These are phyloP conservation scores for Eciton burchellii DNA, from an alignment of 1,140 invertebrate genomes.

Conservation along the genomic window DNA sequence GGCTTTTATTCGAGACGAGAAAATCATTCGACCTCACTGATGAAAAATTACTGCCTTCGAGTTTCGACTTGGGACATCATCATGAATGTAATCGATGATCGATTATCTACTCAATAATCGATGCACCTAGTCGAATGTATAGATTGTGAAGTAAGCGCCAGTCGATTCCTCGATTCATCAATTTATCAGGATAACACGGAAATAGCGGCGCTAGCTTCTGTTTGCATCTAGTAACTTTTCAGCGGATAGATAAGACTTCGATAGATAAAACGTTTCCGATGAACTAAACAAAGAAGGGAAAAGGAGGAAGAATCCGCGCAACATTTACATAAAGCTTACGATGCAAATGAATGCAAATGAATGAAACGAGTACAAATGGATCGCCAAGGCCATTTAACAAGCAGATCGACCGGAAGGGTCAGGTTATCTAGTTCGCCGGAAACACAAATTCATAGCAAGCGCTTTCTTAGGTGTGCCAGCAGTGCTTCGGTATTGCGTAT, in stretches of 20 bases:
- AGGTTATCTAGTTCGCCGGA: constrained; percentile 11
- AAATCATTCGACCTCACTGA: too few species aligned
- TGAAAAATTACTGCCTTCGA: too few species aligned
- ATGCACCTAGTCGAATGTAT: too few species aligned
- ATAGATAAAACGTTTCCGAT: constrained; percentile 35
- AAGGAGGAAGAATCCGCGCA: background rate
- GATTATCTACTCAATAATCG: too few species aligned
- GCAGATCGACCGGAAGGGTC: background rate
- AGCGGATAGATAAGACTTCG: constrained; percentile 4
- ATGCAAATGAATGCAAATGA: background rate
- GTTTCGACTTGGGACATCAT: too few species aligned
- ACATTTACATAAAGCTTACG: constrained; percentile 3
- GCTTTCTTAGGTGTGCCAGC: constrained; percentile 25
- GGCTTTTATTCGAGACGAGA: too few species aligned
- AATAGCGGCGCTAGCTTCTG: background rate
- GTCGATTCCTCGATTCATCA: background rate
- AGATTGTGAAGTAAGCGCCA: too few species aligned
- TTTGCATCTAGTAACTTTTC: constrained; percentile 34
- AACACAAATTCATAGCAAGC: constrained; percentile 12
- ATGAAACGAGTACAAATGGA: background rate
- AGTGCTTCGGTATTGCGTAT: background rate
- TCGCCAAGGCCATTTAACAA: constrained; percentile 13
- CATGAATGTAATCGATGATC: too few species aligned
- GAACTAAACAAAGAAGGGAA: background rate
- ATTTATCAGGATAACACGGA: background rate